A percentile compares a stretch with the other conserved stretches of the same genome.
Conservation (phyloP, 2,797 vertebrate species). For the Bovichtus diacanthus region DNA sequence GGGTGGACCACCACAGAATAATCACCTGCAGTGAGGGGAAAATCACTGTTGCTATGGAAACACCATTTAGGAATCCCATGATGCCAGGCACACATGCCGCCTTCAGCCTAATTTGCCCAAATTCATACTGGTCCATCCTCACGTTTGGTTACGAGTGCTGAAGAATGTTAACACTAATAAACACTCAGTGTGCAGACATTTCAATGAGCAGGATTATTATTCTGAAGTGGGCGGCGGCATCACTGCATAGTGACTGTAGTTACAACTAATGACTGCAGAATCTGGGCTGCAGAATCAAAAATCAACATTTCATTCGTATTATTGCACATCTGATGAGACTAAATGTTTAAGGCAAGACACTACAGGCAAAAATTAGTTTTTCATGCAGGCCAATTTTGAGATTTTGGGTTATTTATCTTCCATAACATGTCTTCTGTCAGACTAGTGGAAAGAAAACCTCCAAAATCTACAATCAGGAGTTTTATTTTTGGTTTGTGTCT, state of each 20-base stretch:
- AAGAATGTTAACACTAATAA: slow-evolving; percentile 41
- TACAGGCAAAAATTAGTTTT: too few relatives aligned
- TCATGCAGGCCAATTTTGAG: too few relatives aligned
- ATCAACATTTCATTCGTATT: neutral
- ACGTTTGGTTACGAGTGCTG: slow-evolving; percentile 16
- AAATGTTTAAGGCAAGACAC: neutral
- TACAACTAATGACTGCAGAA: neutral
- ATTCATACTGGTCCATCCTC: slow-evolving; percentile 38
- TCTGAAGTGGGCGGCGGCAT: slow-evolving; percentile 5
- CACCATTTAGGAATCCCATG: slow-evolving; percentile 63
- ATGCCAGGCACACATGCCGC: slow-evolving; percentile 36
- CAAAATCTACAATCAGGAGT: too few relatives aligned
- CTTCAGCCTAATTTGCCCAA: slow-evolving; percentile 61
- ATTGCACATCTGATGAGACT: neutral
- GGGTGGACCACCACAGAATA: slow-evolving; percentile 53
- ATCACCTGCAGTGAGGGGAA: slow-evolving; percentile 57
- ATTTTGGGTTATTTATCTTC: too few relatives aligned
- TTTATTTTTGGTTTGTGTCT: too few relatives aligned
- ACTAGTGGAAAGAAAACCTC: too few relatives aligned
- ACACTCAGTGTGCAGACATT: slow-evolving; percentile 27
- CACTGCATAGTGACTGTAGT: neutral
- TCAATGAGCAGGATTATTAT: slow-evolving; percentile 29
- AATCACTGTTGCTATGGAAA: slow-evolving; percentile 78
- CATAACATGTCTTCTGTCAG: too few relatives aligned
- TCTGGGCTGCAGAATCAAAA: neutral